Conservation (phyloP, 2,113 vertebrate genomes). For the Gymnorhina tibicen region DNA sequence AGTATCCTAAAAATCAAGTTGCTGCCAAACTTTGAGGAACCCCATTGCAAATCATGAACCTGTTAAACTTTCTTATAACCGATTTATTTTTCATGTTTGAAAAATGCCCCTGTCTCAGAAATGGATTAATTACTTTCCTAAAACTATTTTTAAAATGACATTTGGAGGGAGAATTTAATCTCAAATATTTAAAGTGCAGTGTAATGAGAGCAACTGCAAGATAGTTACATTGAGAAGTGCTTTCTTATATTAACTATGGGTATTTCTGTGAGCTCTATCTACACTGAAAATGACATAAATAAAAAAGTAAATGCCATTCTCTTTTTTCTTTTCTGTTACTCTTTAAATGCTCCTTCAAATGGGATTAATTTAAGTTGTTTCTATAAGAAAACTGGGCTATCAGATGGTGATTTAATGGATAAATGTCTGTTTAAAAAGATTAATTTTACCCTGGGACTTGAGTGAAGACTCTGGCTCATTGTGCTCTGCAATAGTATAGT, state of each 20-base stretch:
- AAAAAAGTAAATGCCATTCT: background rate
- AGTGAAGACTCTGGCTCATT: background rate
- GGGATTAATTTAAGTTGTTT: conserved; percentile 5
- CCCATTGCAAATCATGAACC: background rate
- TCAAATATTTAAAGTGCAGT: background rate
- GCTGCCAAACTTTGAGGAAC: background rate
- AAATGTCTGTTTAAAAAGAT: background rate
- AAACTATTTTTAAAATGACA: background rate
- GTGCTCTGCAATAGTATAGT: background rate
- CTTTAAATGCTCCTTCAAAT: background rate
- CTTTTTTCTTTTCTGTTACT: background rate
- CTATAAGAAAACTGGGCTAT: background rate
- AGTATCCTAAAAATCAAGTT: background rate
- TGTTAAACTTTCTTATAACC: background rate
- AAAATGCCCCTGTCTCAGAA: background rate
- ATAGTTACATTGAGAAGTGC: background rate
- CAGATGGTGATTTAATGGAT: background rate
- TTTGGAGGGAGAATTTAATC: background rate
- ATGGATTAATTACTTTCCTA: background rate
- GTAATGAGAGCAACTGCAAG: background rate
- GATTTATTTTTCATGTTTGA: background rate
- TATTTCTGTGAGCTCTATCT: background rate
- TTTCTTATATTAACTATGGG: background rate
- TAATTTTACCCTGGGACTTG: background rate
- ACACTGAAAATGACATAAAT: background rate